A percentile compares a stretch with the other conserved stretches of the same genome.
Evolutionary conservation across 2,888 invertebrate species (phyloP).

Genomic region (Drosophila subquinaria): DNA sequence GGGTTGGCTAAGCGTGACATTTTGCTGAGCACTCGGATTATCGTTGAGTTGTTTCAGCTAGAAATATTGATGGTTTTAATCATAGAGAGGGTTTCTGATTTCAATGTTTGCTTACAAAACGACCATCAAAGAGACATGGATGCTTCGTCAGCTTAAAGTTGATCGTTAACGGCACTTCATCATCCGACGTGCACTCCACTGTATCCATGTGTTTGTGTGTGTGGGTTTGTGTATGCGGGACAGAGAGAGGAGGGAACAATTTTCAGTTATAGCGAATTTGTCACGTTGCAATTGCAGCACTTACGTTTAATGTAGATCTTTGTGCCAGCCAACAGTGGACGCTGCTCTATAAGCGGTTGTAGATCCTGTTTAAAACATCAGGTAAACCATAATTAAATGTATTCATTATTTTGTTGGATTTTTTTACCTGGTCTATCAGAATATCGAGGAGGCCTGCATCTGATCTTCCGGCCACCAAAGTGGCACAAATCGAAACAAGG

Average conservation of each 20-base stretch:
- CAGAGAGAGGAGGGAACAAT: slow-evolving; percentile 11
- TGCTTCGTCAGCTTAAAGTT: slow-evolving; percentile 87
- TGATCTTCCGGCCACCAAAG: slow-evolving; percentile 48
- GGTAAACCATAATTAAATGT: not conserved
- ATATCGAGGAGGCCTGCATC: slow-evolving; percentile 64
- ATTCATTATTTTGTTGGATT: slow-evolving; percentile 19
- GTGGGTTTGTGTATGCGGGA: not conserved
- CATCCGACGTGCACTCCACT: slow-evolving; percentile 85
- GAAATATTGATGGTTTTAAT: slow-evolving; percentile 1
- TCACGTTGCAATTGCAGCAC: slow-evolving; percentile 69
- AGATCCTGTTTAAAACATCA: slow-evolving; percentile 55
- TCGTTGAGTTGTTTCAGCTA: slow-evolving; percentile 56
- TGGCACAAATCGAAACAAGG: slow-evolving; percentile 38
- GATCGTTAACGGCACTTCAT: slow-evolving; percentile 85
- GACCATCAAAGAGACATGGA: slow-evolving; percentile 87
- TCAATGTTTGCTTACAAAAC: slow-evolving; percentile 58
- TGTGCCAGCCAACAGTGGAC: slow-evolving; percentile 90
- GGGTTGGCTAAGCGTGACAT: slow-evolving; percentile 54
- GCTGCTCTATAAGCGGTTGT: slow-evolving; percentile 80
- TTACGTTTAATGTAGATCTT: slow-evolving; percentile 90
- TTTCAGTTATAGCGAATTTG: slow-evolving; percentile 45
- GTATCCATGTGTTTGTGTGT: not conserved
- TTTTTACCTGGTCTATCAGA: slow-evolving; percentile 55
- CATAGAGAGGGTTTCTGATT: no score
- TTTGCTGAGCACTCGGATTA: slow-evolving; percentile 39